Evolutionary conservation across 2,797 vertebrate genomes (phyloP), one percentile per base, ranked within the genome.

Genomic region (Aplochiton taeniatus): DNA sequence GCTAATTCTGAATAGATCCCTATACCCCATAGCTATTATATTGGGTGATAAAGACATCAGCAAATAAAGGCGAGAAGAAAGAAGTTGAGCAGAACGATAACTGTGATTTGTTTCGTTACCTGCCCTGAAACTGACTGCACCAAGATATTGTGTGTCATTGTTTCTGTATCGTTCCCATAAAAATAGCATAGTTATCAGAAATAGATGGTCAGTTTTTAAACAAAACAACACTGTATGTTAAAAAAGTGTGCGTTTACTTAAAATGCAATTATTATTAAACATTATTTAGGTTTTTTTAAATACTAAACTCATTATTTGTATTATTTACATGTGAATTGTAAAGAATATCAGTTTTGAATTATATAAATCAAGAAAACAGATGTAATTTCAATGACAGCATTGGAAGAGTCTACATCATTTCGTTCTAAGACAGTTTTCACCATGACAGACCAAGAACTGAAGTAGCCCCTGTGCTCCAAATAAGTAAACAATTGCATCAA

Each of bases 401-500:
- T 65, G 51, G 54, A 75, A 14, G 51, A 76, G 68, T 63, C 14
- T 47, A 61, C 73, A 54, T 9, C 60, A 69, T 16, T 42, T 70
- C 57, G 31, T 31, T 31, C 31, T 3, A 6, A 31, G 2, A 60
- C 42, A 47, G 61, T 72, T 52, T 70, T 58, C 19, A 48, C n/a
- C 42, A 53, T 61, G 59, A 55, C 42, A 55, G 73, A 74, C 50
- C 14, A 12, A 83, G 85, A 86, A 57, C 76, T 68, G 54, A 76
- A 80, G 78, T 86, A 83, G 83, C 80, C 86, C 67, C 80, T 59
- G 85, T 83, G 82, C 82, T 80, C 79, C 85, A 93, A 93, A 93
- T 93, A 92, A 93, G 95, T 94, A 93, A 95, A 95, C 91, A 95
- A 93, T 93, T 94, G 92, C 93, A 89, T 94, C 93, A 94, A 92